phyloP scores from a whole-genome alignment of 2,113 vertebrate genomes.

The Anhinga rufa region DNA sequence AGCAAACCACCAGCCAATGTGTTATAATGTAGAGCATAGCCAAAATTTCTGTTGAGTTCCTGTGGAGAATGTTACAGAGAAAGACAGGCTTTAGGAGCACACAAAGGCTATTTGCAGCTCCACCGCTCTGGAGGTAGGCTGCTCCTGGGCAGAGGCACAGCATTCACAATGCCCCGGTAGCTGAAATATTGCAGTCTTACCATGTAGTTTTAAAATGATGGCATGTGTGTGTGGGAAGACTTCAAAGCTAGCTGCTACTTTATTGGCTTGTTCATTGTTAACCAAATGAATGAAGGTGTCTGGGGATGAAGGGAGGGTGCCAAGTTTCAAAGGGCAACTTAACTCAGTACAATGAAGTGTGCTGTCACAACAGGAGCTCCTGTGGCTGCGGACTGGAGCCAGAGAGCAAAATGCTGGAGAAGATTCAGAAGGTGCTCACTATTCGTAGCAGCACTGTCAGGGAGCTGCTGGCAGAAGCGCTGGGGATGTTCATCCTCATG shows the following conservation, averaged over 20 bases:
- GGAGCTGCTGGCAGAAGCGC: slow-evolving; percentile 74
- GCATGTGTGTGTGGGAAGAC: background rate
- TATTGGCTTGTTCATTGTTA: slow-evolving; percentile 52
- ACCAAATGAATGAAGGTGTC: slow-evolving; percentile 7
- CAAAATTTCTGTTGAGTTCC: background rate
- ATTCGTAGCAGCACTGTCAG: slow-evolving; percentile 57
- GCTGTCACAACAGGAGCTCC: background rate
- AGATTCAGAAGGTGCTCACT: background rate
- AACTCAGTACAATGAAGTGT: background rate
- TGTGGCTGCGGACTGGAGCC: rapidly evolving
- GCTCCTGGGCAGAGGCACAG: background rate
- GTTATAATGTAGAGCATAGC: background rate
- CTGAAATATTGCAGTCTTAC: background rate
- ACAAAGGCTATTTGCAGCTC: background rate
- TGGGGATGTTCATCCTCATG: slow-evolving; percentile 83
- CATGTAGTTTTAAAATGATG: background rate
- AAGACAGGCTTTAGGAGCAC: background rate
- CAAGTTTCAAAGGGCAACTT: slow-evolving; percentile 55
- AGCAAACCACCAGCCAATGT: background rate
- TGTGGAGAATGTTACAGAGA: background rate
- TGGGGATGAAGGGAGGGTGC: background rate
- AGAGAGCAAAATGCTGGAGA: background rate
- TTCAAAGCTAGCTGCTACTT: background rate
- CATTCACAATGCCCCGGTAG: background rate
- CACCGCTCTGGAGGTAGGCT: background rate